Conservation (phyloP, 2,888 invertebrate species). For the Drosophila neutralis region DNA sequence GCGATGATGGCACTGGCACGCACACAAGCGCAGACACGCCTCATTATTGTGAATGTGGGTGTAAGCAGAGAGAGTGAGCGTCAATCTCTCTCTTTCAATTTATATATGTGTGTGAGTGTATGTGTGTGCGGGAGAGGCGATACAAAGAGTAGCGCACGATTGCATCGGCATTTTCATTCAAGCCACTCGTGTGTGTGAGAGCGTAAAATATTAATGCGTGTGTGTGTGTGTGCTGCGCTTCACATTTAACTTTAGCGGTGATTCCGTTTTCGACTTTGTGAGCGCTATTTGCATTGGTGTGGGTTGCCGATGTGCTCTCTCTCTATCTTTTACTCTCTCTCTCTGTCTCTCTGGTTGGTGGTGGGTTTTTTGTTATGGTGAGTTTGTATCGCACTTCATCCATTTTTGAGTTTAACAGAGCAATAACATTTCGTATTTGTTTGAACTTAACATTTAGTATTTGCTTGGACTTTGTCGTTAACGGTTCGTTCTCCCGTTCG, state of each 20-base stretch:
- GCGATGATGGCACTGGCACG: slow-evolving; percentile 72
- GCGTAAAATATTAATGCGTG: slow-evolving; percentile 11
- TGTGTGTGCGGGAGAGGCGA: slow-evolving; percentile 36
- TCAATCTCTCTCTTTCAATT: slow-evolving; percentile 9
- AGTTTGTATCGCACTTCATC: slow-evolving; percentile 49
- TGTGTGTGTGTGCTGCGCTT: slow-evolving; percentile 46
- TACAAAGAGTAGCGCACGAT: slow-evolving; percentile 54
- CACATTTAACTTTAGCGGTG: slow-evolving; percentile 74
- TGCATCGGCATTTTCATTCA: slow-evolving; percentile 83
- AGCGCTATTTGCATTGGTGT: slow-evolving; percentile 45
- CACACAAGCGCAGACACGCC: slow-evolving; percentile 46
- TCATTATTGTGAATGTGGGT: slow-evolving; percentile 42
- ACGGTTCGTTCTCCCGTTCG: slow-evolving; percentile 78
- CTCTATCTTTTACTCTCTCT: background rate
- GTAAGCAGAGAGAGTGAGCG: slow-evolving; percentile 22
- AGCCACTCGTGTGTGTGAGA: slow-evolving; percentile 54
- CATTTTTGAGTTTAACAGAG: slow-evolving; percentile 51
- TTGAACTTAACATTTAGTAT: slow-evolving; percentile 77
- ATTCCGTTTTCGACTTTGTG: slow-evolving; percentile 67
- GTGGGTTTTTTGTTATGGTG: slow-evolving; percentile 58
- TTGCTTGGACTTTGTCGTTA: slow-evolving; percentile 84
- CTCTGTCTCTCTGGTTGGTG: slow-evolving; percentile 12
- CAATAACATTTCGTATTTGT: slow-evolving; percentile 76
- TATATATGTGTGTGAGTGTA: slow-evolving; percentile 3
- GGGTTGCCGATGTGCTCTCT: slow-evolving; percentile 18